Conservation (phyloP, 2,113 vertebrate genomes). For the Hippopotamus amphibius region DNA sequence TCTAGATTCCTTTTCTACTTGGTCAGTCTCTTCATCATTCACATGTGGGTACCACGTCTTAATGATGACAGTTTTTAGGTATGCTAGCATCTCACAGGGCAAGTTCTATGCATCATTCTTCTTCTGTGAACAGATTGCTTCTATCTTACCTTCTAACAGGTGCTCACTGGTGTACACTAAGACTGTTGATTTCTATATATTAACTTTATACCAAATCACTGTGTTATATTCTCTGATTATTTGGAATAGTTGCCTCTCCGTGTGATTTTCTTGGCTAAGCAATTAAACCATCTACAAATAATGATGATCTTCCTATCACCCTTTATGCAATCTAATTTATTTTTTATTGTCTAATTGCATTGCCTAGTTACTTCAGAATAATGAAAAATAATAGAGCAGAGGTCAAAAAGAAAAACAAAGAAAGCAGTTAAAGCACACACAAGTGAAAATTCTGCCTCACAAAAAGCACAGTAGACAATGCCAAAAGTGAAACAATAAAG, state of each 20-base stretch:
- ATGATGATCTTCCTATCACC: background rate
- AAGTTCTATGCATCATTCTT: background rate
- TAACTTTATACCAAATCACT: background rate
- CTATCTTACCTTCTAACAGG: background rate
- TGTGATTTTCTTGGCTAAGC: background rate
- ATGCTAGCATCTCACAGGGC: background rate
- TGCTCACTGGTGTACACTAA: background rate
- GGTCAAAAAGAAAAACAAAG: background rate
- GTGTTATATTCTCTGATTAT: background rate
- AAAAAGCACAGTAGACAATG: background rate
- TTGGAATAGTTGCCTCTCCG: background rate
- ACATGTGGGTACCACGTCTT: background rate
- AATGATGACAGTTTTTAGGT: background rate
- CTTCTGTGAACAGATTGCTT: background rate
- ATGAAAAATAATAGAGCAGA: background rate
- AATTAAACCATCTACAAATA: background rate
- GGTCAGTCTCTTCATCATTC: background rate
- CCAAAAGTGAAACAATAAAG: background rate
- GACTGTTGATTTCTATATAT: background rate
- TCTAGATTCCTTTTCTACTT: background rate
- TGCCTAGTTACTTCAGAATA: background rate
- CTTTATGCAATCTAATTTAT: background rate
- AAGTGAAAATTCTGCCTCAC: background rate
- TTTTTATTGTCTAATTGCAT: background rate
- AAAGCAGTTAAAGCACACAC: background rate